Conservation (phyloP, 2,797 vertebrate species). For the Oophaga sylvatica region DNA sequence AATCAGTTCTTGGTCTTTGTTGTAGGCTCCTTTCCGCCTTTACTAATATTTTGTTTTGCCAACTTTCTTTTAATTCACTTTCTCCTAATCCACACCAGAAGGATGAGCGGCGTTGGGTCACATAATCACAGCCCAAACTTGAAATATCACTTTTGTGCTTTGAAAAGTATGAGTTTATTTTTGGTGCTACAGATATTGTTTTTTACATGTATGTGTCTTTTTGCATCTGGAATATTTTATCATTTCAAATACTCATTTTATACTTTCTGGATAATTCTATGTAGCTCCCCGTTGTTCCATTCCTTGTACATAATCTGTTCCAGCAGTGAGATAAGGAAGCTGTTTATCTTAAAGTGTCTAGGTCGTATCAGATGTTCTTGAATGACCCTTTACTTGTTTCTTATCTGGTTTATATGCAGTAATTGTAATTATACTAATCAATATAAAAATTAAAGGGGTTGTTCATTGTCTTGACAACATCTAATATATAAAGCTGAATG, state of each 20-base stretch:
- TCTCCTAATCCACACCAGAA: neutral
- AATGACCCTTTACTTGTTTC: too few species aligned
- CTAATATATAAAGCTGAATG: too few species aligned
- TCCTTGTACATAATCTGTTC: neutral
- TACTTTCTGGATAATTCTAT: neutral
- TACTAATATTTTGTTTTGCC: slow-evolving; percentile 5
- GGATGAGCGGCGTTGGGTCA: neutral
- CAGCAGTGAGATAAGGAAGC: neutral
- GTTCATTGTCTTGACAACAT: too few species aligned
- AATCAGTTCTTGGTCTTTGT: neutral
- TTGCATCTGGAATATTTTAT: neutral
- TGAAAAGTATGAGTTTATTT: neutral
- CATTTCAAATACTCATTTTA: neutral
- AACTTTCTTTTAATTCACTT: neutral
- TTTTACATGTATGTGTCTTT: neutral
- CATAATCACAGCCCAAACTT: neutral
- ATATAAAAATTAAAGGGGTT: too few species aligned
- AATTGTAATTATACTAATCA: too few species aligned
- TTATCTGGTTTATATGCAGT: too few species aligned
- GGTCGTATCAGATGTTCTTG: too few species aligned
- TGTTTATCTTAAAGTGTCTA: neutral
- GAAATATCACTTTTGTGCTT: neutral
- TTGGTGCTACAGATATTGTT: neutral
- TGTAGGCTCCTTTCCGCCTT: neutral
- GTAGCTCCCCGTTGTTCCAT: neutral